phyloP scores from a whole-genome alignment of 2,797 vertebrate genomes.

The Syndactyla subalaris region DNA sequence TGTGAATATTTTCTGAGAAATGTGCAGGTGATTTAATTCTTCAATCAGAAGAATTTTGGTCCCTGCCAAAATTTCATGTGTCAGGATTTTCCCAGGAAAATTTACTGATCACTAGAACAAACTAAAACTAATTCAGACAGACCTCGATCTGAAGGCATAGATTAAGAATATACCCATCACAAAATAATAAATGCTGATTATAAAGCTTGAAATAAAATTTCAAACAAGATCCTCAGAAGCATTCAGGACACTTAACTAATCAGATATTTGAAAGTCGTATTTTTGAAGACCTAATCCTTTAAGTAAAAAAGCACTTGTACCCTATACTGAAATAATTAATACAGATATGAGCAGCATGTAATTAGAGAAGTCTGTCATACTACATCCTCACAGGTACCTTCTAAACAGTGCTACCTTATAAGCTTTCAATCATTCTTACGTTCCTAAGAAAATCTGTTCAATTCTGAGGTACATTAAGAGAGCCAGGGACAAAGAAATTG shows the following conservation, averaged over 20 bases:
- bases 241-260: neutral
- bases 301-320: neutral
- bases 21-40: neutral
- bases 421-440: neutral
- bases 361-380: neutral
- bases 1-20: neutral
- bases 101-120: neutral
- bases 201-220: neutral
- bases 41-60: neutral
- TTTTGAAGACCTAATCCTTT: neutral
- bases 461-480: neutral
- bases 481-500: neutral
- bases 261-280: neutral
- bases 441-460: neutral
- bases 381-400: neutral
- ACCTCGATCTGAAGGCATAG: neutral
- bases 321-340: neutral
- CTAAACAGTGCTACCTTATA: neutral
- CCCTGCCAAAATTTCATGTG: neutral
- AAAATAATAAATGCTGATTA: neutral
- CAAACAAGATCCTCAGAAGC: neutral
- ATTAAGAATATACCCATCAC: neutral
- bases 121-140: neutral
- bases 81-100: neutral
- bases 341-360: neutral